phyloP scores from a whole-genome alignment of 2,888 invertebrate genomes.

The Podabrus alpinus region DNA sequence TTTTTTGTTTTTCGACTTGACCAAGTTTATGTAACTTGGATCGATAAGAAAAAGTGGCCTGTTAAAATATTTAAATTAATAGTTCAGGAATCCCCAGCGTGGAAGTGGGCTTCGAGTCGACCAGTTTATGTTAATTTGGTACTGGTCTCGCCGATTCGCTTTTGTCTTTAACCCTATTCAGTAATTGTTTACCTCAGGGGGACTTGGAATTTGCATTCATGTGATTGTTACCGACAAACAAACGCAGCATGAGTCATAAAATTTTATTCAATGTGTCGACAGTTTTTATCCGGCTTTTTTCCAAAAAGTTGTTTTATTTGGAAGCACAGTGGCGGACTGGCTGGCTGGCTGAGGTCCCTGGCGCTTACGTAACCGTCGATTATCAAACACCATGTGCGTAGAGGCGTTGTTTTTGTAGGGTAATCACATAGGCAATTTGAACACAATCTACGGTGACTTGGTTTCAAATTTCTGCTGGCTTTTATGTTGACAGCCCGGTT shows the following conservation, averaged over 20 bases:
- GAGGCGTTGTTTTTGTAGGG: no score
- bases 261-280: neutral
- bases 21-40: neutral
- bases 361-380: no score
- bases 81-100: neutral
- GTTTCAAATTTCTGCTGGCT: no score
- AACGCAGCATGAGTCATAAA: neutral
- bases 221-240: neutral
- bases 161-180: neutral
- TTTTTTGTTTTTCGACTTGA: no score
- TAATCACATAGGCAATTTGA: no score
- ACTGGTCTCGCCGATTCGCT: neutral
- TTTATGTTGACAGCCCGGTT: no score
- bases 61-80: neutral
- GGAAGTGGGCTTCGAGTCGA: neutral
- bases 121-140: neutral
- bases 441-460: no score
- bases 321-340: neutral
- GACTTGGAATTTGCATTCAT: neutral
- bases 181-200: neutral
- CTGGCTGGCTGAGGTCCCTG: no score
- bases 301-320: neutral
- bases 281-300: neutral
- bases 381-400: no score
- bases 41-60: neutral